Conservation (phyloP, 2,888 invertebrate species). For the Dryobotodes eremita region DNA sequence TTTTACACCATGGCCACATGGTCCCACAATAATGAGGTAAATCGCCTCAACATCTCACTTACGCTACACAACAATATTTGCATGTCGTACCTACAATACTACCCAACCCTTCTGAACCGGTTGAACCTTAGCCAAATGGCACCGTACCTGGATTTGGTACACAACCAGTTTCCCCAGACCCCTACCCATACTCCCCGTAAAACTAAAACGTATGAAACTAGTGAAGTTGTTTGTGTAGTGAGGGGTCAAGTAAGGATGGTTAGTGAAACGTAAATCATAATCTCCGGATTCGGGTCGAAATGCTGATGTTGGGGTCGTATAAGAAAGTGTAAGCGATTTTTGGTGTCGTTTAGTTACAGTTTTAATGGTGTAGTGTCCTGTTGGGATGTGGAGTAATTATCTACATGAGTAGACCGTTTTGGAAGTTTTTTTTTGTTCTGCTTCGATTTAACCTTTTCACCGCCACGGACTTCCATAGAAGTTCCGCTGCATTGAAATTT, state of each 20-base stretch:
- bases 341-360: constrained; percentile 69
- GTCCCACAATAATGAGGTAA: not conserved
- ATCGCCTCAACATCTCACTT: constrained; percentile 10
- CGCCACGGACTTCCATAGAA: no score
- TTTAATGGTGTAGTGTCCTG: constrained; percentile 58
- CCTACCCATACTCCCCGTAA: constrained; percentile 28
- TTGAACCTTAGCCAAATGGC: constrained; percentile 82
- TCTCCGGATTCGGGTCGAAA: constrained; percentile 67
- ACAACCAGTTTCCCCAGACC: constrained; percentile 69
- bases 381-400: constrained; percentile 28
- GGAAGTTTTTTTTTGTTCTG: not conserved
- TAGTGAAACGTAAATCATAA: constrained; percentile 73
- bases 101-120: constrained; percentile 68
- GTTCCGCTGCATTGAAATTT: no score
- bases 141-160: constrained; percentile 76
- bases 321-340: constrained; percentile 75
- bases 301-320: constrained; percentile 71
- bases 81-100: constrained; percentile 63
- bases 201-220: constrained; percentile 23
- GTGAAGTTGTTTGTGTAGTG: constrained; percentile 4
- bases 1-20: no score
- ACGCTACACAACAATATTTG: constrained; percentile 61
- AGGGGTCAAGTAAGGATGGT: constrained; percentile 61
- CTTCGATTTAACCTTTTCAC: no score
- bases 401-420: not conserved